A percentile compares a stretch with the other conserved stretches of the same genome.
Evolutionary conservation across 2,113 vertebrate species (phyloP).

Genomic region (Malurus elegans): DNA sequence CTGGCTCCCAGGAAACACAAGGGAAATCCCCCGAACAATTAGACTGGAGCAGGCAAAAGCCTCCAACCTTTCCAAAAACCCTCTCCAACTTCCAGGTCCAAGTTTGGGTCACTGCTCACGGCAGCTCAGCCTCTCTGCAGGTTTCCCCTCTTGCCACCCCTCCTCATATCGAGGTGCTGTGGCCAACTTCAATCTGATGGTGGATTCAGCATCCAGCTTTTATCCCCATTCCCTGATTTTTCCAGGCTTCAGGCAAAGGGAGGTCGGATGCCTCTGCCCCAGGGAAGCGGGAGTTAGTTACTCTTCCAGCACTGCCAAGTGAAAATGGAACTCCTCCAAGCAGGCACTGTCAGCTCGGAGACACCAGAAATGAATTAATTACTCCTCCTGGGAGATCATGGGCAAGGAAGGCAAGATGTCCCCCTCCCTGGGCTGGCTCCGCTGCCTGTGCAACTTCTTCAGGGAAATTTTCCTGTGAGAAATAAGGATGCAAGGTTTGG

Average conservation of each 20-base stretch:
- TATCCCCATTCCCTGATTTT: background rate
- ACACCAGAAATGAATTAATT: background rate
- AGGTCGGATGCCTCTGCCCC: background rate
- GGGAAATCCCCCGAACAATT: background rate
- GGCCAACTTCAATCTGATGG: background rate
- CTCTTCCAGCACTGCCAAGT: background rate
- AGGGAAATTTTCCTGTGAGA: background rate
- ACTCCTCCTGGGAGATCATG: background rate
- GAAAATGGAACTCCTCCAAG: constrained; percentile 7
- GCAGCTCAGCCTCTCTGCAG: background rate
- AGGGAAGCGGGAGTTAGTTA: background rate
- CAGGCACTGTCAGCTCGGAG: background rate
- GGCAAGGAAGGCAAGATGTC: background rate
- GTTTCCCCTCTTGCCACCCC: background rate
- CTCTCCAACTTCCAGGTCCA: background rate
- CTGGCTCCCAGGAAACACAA: background rate
- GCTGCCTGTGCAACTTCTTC: background rate
- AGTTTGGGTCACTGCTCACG: background rate
- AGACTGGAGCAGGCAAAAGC: background rate
- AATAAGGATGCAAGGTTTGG: background rate
- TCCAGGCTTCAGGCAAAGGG: background rate
- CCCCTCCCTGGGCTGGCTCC: background rate
- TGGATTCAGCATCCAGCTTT: background rate
- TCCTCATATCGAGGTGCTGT: fast-evolving
- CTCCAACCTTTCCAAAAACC: background rate